These are phyloP conservation scores for Momotus momota DNA, from an alignment of 2,797 vertebrate species.

Conservation along the genomic window DNA sequence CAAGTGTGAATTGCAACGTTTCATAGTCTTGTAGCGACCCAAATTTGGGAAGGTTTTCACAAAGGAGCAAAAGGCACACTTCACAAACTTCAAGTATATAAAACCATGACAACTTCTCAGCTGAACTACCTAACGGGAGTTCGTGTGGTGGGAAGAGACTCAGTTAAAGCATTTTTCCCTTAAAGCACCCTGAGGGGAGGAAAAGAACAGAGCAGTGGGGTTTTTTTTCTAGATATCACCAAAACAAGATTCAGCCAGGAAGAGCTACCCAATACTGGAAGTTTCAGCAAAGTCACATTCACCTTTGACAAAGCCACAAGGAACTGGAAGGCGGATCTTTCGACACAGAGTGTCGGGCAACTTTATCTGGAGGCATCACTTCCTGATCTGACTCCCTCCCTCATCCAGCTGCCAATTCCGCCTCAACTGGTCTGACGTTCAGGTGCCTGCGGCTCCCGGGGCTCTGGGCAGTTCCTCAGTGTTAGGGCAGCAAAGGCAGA, in stretches of 20 bases:
- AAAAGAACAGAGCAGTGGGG: neutral
- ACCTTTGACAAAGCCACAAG: neutral
- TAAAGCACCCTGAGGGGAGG: neutral
- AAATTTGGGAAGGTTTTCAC: neutral
- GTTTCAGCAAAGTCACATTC: neutral
- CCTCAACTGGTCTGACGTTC: neutral
- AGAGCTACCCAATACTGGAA: neutral
- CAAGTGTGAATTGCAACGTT: neutral
- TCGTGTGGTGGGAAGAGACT: no score
- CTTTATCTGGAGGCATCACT: neutral
- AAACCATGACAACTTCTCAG: neutral
- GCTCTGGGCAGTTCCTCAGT: neutral
- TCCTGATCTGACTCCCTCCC: neutral
- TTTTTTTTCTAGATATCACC: neutral
- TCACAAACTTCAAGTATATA: neutral
- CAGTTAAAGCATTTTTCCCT: neutral
- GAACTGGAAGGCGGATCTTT: neutral
- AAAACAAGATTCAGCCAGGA: neutral
- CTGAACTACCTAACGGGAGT: neutral
- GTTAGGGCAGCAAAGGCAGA: neutral
- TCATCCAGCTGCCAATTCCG: neutral
- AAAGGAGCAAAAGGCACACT: neutral
- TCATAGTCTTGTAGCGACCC: neutral
- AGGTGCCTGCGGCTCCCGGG: fast-evolving
- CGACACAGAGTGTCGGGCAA: neutral